Conservation (phyloP, 2,113 vertebrate species). For the Atrichornis clamosus region DNA sequence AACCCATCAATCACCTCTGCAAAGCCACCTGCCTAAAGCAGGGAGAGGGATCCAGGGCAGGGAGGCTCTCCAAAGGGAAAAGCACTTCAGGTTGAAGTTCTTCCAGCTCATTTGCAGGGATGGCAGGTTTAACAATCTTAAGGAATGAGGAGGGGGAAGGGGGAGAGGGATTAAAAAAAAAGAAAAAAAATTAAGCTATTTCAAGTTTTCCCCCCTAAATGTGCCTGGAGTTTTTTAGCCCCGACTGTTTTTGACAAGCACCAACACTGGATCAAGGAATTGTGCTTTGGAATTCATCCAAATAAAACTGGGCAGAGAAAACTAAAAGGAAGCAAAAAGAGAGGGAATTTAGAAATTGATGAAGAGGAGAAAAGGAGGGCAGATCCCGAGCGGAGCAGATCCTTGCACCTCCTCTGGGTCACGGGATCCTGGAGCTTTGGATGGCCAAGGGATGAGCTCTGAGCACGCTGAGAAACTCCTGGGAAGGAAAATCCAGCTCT, state of each 20-base stretch:
- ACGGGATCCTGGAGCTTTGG: not conserved
- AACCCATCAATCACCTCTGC: not conserved
- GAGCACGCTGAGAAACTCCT: not conserved
- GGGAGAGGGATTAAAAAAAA: not conserved
- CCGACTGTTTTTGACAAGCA: not conserved
- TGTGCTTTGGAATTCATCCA: not conserved
- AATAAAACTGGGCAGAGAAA: not conserved
- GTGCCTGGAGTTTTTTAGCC: not conserved
- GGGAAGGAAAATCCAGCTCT: not conserved
- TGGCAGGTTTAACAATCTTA: slow-evolving; percentile 37
- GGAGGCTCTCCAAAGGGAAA: not conserved
- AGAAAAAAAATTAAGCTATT: not conserved
- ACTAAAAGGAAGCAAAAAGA: not conserved
- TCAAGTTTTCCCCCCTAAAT: not conserved
- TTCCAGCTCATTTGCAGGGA: slow-evolving; percentile 51
- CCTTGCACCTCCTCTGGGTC: not conserved
- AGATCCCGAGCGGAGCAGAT: not conserved
- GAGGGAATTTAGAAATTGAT: not conserved
- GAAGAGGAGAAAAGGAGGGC: not conserved
- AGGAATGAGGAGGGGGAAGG: slow-evolving; percentile 6
- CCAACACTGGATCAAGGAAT: not conserved
- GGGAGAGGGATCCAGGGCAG: not conserved
- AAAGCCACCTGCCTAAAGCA: not conserved
- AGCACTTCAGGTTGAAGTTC: slow-evolving; percentile 7
- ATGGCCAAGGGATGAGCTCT: not conserved